Percentiles rank a stretch among this genome's conserved stretches.
These are phyloP conservation scores for Pseudochirops cupreus DNA, from an alignment of 2,797 vertebrate species.

Conservation along the genomic window DNA sequence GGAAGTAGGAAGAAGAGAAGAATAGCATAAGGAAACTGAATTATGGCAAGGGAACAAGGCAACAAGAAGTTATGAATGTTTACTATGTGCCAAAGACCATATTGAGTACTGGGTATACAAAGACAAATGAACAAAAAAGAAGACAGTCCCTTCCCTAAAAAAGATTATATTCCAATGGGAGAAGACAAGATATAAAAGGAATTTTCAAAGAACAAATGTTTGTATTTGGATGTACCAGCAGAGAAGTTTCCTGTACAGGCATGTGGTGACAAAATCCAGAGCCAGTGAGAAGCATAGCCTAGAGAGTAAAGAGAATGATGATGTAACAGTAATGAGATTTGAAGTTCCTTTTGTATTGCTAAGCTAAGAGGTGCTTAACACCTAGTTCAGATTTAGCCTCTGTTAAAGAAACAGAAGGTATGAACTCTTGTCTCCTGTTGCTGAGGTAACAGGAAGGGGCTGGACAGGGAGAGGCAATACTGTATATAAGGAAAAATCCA, in stretches of 20 bases:
- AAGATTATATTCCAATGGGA: background rate
- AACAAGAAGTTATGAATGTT: background rate
- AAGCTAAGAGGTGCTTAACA: no score
- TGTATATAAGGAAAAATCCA: no score
- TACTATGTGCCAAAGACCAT: rapidly evolving
- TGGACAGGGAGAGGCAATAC: no score
- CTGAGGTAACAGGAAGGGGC: no score
- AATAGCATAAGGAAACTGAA: no score
- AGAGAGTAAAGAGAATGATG: background rate
- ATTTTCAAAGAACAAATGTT: background rate
- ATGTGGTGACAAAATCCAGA: background rate
- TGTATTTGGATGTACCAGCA: no score
- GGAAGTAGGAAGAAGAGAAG: no score
- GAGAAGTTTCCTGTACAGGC: background rate
- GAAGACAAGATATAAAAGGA: background rate
- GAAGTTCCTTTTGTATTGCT: no score
- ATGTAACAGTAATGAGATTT: no score
- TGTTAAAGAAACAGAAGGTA: no score
- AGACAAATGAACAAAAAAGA: background rate
- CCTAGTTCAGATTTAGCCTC: no score
- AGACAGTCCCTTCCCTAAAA: background rate
- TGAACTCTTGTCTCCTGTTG: no score
- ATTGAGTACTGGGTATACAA: background rate
- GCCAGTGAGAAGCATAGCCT: background rate
- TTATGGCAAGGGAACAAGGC: background rate